A percentile compares a stretch with the other conserved stretches of the same genome.
phyloP scores from a whole-genome alignment of 2,888 invertebrate species.

The Sphaerophoria taeniata region DNA sequence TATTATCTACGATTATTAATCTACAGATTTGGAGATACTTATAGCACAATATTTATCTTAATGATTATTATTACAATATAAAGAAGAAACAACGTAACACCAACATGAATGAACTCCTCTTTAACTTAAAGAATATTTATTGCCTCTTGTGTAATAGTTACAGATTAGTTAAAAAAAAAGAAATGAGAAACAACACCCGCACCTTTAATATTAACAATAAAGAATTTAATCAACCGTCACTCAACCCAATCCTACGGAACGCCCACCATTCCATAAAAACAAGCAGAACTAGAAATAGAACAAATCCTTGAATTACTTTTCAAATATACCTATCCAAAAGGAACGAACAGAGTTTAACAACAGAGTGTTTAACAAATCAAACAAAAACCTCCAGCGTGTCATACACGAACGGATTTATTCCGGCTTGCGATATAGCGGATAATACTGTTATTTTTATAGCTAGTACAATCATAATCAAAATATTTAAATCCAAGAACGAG shows the following conservation, averaged over 20 bases:
- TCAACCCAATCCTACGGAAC: background rate
- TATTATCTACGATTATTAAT: too few relatives aligned
- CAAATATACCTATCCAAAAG: slow-evolving; percentile 7
- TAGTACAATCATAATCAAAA: slow-evolving; percentile 20
- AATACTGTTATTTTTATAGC: slow-evolving; percentile 39
- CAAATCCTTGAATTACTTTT: slow-evolving; percentile 27
- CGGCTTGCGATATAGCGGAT: slow-evolving; percentile 22
- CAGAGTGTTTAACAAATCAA: slow-evolving; percentile 46
- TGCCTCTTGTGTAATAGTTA: background rate
- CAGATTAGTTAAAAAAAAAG: background rate
- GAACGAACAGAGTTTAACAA: slow-evolving; percentile 10
- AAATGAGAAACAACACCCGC: background rate
- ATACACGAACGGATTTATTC: slow-evolving; percentile 19
- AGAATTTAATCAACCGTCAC: slow-evolving; percentile 28
- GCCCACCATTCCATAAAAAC: slow-evolving; percentile 3
- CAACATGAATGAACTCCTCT: background rate
- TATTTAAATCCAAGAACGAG: slow-evolving; percentile 3
- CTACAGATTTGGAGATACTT: too few relatives aligned
- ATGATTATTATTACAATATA: too few relatives aligned
- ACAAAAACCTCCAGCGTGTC: slow-evolving; percentile 36
- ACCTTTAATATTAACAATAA: slow-evolving; percentile 29
- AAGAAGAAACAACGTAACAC: background rate
- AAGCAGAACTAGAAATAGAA: slow-evolving; percentile 29
- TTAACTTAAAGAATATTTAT: background rate
- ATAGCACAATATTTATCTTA: too few relatives aligned